phyloP scores from a whole-genome alignment of 1,140 invertebrate genomes.

The Drusus annulatus region DNA sequence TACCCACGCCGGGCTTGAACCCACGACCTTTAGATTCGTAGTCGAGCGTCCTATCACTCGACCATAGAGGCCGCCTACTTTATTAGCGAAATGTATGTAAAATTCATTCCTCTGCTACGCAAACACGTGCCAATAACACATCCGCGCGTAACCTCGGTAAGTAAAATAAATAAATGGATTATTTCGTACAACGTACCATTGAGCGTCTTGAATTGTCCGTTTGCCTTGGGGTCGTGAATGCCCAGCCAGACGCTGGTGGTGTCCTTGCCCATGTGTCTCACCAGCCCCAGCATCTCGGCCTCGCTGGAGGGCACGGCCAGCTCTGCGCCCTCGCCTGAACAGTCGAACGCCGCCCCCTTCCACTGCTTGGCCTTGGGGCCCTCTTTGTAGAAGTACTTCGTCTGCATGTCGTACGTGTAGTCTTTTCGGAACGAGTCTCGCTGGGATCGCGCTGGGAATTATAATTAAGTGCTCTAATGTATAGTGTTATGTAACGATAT shows the following conservation, averaged over 20 bases:
- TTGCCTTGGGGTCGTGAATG: not conserved
- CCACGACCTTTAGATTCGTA: no score
- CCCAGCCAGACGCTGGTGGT: not conserved
- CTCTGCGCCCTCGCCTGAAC: not conserved
- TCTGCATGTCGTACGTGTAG: not conserved
- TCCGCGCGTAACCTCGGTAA: no score
- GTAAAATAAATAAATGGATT: no score
- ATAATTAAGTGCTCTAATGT: no score
- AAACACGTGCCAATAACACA: no score
- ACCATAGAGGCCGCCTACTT: no score
- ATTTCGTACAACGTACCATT: not conserved
- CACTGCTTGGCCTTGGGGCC: not conserved
- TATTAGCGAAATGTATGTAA: no score
- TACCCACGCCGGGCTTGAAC: no score
- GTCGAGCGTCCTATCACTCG: no score
- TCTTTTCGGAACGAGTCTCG: not conserved
- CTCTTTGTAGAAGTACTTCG: not conserved
- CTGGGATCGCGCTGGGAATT: no score
- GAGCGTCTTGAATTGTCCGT: not conserved
- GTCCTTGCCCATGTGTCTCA: not conserved
- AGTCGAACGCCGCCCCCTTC: not conserved
- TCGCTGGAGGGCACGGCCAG: not conserved
- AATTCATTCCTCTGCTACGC: no score
- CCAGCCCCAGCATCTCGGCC: not conserved
- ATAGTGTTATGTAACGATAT: no score